Evolutionary conservation across 2,888 invertebrate species (phyloP).

Genomic region (Exephanes ischioxanthus): DNA sequence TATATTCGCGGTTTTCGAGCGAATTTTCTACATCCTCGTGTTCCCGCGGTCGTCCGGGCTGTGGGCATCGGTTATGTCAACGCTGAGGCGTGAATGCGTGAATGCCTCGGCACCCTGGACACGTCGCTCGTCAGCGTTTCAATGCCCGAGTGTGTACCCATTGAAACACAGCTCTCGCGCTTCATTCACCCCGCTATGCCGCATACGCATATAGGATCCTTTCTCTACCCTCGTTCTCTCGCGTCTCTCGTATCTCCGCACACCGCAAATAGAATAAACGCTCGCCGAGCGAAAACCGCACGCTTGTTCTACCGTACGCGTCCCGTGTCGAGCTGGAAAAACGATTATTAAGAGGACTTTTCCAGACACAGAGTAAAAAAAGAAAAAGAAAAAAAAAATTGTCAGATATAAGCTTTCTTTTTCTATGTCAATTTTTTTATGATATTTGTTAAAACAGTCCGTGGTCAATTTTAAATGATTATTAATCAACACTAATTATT

Average conservation of each 20-base stretch:
- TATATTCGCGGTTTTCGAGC: constrained; percentile 15
- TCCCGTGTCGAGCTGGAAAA: constrained; percentile 41
- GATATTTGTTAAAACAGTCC: too few species aligned
- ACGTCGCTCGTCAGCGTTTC: constrained; percentile 66
- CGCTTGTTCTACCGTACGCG: constrained; percentile 1
- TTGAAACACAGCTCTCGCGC: constrained; percentile 48
- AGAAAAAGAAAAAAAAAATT: background rate
- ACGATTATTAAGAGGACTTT: constrained; percentile 30
- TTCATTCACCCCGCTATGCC: constrained; percentile 54
- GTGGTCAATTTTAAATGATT: too few species aligned
- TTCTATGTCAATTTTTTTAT: too few species aligned
- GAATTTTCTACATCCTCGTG: constrained; percentile 12
- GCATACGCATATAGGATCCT: constrained; percentile 29
- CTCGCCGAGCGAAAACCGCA: constrained; percentile 49
- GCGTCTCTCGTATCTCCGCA: constrained; percentile 56
- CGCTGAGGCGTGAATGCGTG: constrained; percentile 42
- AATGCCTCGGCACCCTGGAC: constrained; percentile 57
- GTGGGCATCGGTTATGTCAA: constrained; percentile 34
- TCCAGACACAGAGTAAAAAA: background rate
- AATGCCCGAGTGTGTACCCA: constrained; percentile 55
- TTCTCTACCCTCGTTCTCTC: constrained; percentile 58
- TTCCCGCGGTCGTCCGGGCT: constrained; percentile 7
- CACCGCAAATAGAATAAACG: constrained; percentile 44
- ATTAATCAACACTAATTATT: too few species aligned
- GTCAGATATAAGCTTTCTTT: background rate